These are phyloP conservation scores for Gavia stellata DNA, from an alignment of 2,113 vertebrate genomes.

Conservation along the genomic window DNA sequence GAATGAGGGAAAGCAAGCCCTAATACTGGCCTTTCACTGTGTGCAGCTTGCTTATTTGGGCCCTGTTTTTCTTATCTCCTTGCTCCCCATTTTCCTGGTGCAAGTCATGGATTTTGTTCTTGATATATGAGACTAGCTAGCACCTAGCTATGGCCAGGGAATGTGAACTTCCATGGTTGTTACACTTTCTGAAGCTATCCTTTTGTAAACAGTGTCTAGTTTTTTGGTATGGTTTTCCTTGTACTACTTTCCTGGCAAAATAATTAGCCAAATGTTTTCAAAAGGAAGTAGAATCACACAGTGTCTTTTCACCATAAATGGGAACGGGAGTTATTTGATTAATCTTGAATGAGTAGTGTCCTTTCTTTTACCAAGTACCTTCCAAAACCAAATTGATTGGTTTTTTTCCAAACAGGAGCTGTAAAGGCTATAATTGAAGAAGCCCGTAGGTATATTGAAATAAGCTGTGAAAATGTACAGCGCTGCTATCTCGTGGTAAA, in stretches of 20 bases:
- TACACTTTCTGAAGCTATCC: not conserved
- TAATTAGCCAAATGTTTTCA: not conserved
- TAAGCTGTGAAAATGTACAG: not conserved
- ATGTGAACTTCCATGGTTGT: fast-evolving
- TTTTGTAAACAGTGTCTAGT: not conserved
- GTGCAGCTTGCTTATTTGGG: not conserved
- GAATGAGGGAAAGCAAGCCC: not conserved
- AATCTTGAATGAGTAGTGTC: not conserved
- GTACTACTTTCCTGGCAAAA: not conserved
- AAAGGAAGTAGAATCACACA: not conserved
- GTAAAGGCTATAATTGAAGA: not conserved
- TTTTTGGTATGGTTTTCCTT: not conserved
- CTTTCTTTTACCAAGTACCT: not conserved
- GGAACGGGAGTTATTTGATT: not conserved
- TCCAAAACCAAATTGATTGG: not conserved
- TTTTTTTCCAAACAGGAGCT: not conserved
- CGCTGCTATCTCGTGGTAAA: not conserved
- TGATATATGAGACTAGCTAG: not conserved
- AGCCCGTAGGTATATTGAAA: not conserved
- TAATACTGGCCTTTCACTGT: not conserved
- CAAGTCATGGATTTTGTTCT: not conserved
- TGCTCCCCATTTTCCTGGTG: not conserved
- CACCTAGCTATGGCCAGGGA: not conserved
- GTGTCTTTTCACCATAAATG: not conserved
- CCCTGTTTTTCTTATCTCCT: not conserved